These are phyloP conservation scores for Chrysolophus pictus DNA, from an alignment of 2,797 vertebrate genomes.

Conservation along the genomic window DNA sequence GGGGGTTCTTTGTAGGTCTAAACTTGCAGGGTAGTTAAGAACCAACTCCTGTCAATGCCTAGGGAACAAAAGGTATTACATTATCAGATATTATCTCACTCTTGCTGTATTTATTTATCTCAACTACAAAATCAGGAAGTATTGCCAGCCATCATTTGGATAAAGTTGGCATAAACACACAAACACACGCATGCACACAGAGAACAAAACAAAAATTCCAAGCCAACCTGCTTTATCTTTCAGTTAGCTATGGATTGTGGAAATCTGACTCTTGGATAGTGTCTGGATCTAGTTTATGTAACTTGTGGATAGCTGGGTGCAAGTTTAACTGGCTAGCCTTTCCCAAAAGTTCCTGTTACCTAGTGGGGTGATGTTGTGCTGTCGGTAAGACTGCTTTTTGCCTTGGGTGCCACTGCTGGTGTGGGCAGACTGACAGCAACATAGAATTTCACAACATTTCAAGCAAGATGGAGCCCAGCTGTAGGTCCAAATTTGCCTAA, in stretches of 20 bases:
- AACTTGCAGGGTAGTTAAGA: conserved; percentile 32
- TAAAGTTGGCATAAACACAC: conserved; percentile 28
- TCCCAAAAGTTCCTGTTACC: not conserved
- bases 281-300: not conserved
- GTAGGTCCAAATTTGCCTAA: not conserved
- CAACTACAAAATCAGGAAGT: conserved; percentile 47
- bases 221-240: not conserved
- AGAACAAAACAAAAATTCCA: not conserved
- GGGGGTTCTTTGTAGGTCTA: conserved; percentile 10
- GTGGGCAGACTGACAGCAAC: not conserved
- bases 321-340: not conserved
- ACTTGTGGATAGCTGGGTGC: not conserved
- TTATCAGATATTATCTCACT: conserved; percentile 41
- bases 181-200: not conserved
- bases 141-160: conserved; percentile 37
- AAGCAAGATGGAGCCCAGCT: not conserved
- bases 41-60: conserved; percentile 32
- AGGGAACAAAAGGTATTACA: conserved; percentile 41
- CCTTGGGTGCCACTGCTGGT: rapidly evolving
- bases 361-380: not conserved
- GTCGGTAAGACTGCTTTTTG: not conserved
- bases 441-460: not conserved
- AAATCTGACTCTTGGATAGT: not conserved
- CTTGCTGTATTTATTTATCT: conserved; percentile 37
- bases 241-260: not conserved